Percentiles rank a stretch among this genome's conserved stretches.
phyloP scores from a whole-genome alignment of 2,113 vertebrate genomes.

The Mastomys natalensis region DNA sequence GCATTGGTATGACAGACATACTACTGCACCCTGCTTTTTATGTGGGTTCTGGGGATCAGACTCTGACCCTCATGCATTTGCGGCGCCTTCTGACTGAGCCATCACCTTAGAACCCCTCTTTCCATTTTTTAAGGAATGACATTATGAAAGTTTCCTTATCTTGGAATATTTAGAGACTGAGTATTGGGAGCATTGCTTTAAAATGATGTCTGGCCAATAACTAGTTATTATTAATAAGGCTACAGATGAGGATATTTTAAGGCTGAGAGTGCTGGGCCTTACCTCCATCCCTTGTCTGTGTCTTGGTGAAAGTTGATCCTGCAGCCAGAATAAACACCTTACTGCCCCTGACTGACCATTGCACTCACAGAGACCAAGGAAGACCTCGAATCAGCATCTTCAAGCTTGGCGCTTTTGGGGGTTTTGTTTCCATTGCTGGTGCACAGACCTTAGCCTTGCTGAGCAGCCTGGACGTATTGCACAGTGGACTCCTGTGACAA shows the following conservation, averaged over 20 bases:
- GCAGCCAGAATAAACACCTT: not conserved
- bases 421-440: not conserved
- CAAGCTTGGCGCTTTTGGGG: not conserved
- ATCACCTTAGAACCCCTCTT: not conserved
- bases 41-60: not conserved
- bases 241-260: not conserved
- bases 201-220: not conserved
- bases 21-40: too few species aligned
- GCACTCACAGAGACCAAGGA: not conserved
- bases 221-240: not conserved
- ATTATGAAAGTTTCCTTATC: not conserved
- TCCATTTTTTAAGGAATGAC: not conserved
- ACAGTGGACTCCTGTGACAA: rapidly evolving
- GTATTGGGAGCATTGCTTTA: not conserved
- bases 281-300: not conserved
- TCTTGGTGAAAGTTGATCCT: not conserved
- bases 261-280: not conserved
- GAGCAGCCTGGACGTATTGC: not conserved
- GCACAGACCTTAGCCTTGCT: not conserved
- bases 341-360: not conserved
- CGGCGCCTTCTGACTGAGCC: too few species aligned
- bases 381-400: not conserved
- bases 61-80: not conserved
- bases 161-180: constrained; percentile 11
- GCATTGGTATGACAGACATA: not conserved